A percentile compares a stretch with the other conserved stretches of the same genome.
Evolutionary conservation across 2,113 vertebrate genomes (phyloP).

Genomic region (Phyllopteryx taeniolatus): DNA sequence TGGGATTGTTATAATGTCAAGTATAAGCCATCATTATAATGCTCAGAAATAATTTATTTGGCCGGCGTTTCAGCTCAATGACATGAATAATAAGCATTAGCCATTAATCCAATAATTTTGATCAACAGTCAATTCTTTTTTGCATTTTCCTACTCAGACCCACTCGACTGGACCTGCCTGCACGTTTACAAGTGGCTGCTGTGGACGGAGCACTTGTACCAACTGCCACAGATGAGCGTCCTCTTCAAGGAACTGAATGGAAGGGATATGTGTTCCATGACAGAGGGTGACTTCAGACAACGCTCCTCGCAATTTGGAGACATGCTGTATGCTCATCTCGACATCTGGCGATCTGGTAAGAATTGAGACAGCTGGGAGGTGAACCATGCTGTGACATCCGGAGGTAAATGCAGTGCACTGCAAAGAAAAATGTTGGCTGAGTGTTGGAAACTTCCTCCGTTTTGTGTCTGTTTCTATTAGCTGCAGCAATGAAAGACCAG

Average conservation of each 20-base stretch:
- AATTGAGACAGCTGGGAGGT: not conserved
- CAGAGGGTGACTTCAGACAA: constrained; percentile 86
- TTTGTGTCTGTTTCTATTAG: constrained; percentile 56
- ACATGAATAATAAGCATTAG: not conserved
- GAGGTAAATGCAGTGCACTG: not conserved
- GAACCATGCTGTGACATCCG: not conserved
- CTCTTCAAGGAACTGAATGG: constrained; percentile 85
- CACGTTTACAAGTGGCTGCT: constrained; percentile 94
- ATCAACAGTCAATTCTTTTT: not conserved
- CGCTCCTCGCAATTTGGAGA: constrained; percentile 80
- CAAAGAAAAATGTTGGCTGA: not conserved
- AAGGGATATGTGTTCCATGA: constrained; percentile 86
- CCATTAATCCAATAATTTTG: not conserved
- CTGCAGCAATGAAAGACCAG: constrained; percentile 87
- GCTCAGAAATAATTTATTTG: not conserved
- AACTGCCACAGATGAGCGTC: constrained; percentile 80
- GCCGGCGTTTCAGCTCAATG: not conserved
- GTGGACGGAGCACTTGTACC: constrained; percentile 91
- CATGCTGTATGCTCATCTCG: constrained; percentile 85
- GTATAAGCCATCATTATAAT: not conserved
- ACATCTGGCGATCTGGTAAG: constrained; percentile 93
- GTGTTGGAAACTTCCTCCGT: not conserved
- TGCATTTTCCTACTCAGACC: constrained; percentile 71
- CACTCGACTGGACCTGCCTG: constrained; percentile 80
- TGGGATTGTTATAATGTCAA: not conserved